These are phyloP conservation scores for Chaetorhynchus papuensis DNA, from an alignment of 2,113 vertebrate genomes.

Conservation along the genomic window DNA sequence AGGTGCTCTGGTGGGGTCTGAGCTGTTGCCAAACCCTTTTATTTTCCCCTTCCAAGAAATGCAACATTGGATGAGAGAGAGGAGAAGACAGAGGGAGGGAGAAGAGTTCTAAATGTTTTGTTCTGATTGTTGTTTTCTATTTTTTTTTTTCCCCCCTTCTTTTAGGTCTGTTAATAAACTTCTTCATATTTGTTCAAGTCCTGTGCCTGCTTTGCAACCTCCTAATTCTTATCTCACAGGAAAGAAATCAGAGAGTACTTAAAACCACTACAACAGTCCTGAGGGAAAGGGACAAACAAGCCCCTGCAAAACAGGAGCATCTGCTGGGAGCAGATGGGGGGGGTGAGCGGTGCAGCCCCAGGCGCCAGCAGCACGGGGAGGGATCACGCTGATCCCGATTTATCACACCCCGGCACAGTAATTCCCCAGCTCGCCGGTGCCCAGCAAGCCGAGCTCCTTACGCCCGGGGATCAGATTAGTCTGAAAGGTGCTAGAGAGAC, in stretches of 20 bases:
- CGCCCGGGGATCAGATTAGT: slow-evolving; percentile 46
- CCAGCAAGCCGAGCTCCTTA: slow-evolving; percentile 42
- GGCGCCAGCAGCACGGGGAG: neutral
- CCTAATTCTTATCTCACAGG: too few relatives aligned
- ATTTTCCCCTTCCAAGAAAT: too few relatives aligned
- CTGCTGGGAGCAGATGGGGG: slow-evolving; percentile 32
- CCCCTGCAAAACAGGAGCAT: slow-evolving; percentile 56
- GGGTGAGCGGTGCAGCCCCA: neutral
- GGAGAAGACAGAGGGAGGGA: too few relatives aligned
- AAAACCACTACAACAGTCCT: rapidly evolving
- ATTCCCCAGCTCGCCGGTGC: neutral
- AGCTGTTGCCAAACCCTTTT: neutral
- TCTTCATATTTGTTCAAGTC: too few relatives aligned
- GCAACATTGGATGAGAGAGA: too few relatives aligned
- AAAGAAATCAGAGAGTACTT: too few relatives aligned
- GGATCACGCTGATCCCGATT: slow-evolving; percentile 56
- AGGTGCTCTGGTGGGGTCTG: neutral
- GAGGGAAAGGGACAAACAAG: slow-evolving; percentile 46
- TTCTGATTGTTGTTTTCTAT: too few relatives aligned
- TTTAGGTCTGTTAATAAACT: too few relatives aligned
- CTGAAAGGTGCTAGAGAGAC: slow-evolving; percentile 54
- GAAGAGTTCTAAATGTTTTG: too few relatives aligned
- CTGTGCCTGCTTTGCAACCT: too few relatives aligned
- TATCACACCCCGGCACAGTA: slow-evolving; percentile 51
- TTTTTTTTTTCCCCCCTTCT: too few relatives aligned